Conservation (phyloP, 2,797 vertebrate genomes). For the Tragelaphus eurycerus region DNA sequence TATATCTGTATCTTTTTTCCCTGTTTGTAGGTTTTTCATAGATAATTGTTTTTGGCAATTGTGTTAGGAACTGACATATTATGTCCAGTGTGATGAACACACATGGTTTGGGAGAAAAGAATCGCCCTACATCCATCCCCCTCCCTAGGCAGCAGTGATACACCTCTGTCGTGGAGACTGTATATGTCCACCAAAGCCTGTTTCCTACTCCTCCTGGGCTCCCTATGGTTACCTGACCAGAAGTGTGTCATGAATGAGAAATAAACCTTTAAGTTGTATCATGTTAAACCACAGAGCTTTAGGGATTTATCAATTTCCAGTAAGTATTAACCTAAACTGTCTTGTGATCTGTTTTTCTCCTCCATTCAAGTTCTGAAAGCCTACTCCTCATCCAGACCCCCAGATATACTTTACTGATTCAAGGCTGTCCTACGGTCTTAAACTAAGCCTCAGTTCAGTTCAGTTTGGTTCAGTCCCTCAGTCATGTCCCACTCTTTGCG, state of each 20-base stretch:
- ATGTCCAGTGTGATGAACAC: background rate
- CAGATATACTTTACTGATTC: background rate
- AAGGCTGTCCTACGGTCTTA: background rate
- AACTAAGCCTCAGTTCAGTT: background rate
- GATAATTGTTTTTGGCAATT: background rate
- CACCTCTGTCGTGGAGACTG: background rate
- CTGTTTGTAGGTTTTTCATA: background rate
- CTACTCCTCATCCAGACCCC: background rate
- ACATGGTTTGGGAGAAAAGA: background rate
- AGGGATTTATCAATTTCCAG: background rate
- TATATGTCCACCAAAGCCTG: background rate
- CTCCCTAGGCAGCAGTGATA: background rate
- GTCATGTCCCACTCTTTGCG: background rate
- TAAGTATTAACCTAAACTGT: background rate
- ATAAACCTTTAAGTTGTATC: background rate
- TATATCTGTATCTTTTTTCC: background rate
- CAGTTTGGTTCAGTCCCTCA: background rate
- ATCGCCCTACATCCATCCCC: background rate
- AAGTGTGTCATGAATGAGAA: background rate
- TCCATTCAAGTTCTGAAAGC: background rate
- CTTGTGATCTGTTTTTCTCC: background rate
- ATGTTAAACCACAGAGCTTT: background rate
- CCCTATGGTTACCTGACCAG: background rate
- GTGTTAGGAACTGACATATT: background rate
- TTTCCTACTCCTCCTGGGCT: background rate